Conservation (phyloP, 2,113 vertebrate species). For the Orycteropus afer region DNA sequence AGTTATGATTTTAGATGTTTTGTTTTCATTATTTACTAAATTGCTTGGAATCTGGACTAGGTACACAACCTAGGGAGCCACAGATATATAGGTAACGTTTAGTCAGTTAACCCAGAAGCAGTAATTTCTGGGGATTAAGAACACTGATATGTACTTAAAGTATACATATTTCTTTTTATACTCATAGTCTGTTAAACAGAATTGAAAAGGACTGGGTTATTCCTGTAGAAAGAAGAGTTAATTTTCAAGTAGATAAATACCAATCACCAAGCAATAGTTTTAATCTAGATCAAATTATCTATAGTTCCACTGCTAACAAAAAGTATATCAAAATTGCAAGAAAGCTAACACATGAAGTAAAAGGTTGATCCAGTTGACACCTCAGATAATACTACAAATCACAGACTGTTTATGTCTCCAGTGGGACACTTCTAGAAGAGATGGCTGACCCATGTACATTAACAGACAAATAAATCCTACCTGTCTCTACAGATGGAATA, state of each 20-base stretch:
- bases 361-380: neutral
- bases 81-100: neutral
- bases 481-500: constrained; percentile 1
- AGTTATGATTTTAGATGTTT: neutral
- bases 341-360: neutral
- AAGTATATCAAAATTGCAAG: neutral
- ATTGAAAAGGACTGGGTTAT: constrained; percentile 42
- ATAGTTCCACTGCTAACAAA: neutral
- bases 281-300: constrained; percentile 33
- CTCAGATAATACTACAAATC: constrained; percentile 39
- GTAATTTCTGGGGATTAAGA: neutral
- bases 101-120: neutral
- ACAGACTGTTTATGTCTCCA: constrained; percentile 48
- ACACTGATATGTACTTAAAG: neutral
- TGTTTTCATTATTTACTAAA: constrained; percentile 28
- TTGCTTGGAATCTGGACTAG: neutral
- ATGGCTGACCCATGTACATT: constrained; percentile 5
- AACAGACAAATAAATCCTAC: constrained; percentile 48
- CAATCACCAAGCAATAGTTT: constrained; percentile 62
- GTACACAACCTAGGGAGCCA: neutral
- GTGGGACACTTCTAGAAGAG: constrained; percentile 25
- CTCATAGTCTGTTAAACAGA: neutral
- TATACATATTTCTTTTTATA: neutral
- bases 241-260: constrained; percentile 47
- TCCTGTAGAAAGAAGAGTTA: constrained; percentile 47